phyloP scores from a whole-genome alignment of 1,140 invertebrate species.

The Pantala flavescens region DNA sequence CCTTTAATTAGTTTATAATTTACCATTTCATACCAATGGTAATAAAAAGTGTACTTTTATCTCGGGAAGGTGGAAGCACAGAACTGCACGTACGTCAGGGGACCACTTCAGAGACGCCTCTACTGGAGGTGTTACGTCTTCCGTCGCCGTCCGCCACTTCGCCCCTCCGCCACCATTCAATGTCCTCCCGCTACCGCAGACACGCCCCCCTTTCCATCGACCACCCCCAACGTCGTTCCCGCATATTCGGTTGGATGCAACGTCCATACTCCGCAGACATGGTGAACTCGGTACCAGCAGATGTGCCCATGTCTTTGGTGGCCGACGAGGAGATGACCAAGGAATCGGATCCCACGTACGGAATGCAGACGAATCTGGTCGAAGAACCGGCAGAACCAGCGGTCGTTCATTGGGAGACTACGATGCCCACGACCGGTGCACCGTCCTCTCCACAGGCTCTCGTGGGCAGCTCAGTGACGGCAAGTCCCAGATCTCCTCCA shows the following conservation, averaged over 20 bases:
- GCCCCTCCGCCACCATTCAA: slow-evolving; percentile 28
- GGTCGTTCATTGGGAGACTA: not conserved
- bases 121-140: slow-evolving; percentile 46
- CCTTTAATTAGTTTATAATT: too few relatives aligned
- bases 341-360: not conserved
- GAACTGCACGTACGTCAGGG: slow-evolving; percentile 53
- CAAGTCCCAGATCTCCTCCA: not conserved
- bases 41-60: too few relatives aligned
- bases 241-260: not conserved
- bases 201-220: not conserved
- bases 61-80: slow-evolving; percentile 38
- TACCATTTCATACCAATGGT: not conserved
- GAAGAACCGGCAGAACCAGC: not conserved
- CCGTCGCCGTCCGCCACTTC: slow-evolving; percentile 39
- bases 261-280: not conserved
- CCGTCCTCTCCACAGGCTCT: not conserved
- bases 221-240: not conserved
- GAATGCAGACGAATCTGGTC: not conserved
- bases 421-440: not conserved
- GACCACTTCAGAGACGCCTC: slow-evolving; percentile 48
- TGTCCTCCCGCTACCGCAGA: not conserved
- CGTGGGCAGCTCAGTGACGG: not conserved
- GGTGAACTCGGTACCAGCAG: too few relatives aligned
- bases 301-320: too few relatives aligned
- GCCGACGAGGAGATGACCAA: not conserved